Base-by-base conservation (phyloP, 2,113 vertebrate genomes). In the Myotis brandtii region DNA sequence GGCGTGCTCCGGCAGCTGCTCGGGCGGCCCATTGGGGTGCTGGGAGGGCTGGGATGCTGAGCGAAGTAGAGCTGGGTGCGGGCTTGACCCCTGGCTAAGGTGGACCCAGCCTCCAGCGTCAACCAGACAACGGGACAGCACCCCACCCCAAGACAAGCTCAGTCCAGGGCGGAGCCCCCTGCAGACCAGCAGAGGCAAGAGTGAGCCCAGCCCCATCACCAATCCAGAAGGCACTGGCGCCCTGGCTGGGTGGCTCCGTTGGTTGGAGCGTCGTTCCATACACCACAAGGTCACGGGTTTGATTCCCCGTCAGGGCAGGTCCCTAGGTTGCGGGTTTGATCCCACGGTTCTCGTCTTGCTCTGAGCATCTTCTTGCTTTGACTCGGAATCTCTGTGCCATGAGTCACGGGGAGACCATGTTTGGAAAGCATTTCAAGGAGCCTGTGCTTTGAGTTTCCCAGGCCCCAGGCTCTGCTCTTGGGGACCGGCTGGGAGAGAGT, bases 61-160 rank as follows among this genome's bases (percentile, higher is more conserved):
- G 70, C 0, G 0, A 16, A 10, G 66, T 1, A 23, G 73, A 30
- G 4, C 62, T 7, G 20, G 48, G 0, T 13, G 40, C 21, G 34
- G 21, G 37, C 48, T 52, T 40, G 48, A 14, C 43, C 73, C 0
- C 5, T 0, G 21, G 64, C 23, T 34, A 14, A 77, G 14, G 10
- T 1, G 27, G 59, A 5, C 43, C 52, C 50, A 9, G 14, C 43
- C n/a, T 43, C 40, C 7, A 32, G 34, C 17, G 9, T 17, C 43
- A 3, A 1, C 17, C 11, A 30, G 43, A 40, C 32, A 5, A 0
- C 32, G 37, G 43, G 16, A 16, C 0, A 20, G 17, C 27, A 50
- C 62, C 32, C 46, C 25, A 18, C 21, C 52, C 27, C 32, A 3
- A 12, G 86, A 21, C 32, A 50, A 13, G 12, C 52, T 21, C 34